Percentiles rank a stretch among this genome's conserved stretches.
These are phyloP conservation scores for Spodoptera picta DNA, from an alignment of 2,888 invertebrate genomes.

Conservation along the genomic window DNA sequence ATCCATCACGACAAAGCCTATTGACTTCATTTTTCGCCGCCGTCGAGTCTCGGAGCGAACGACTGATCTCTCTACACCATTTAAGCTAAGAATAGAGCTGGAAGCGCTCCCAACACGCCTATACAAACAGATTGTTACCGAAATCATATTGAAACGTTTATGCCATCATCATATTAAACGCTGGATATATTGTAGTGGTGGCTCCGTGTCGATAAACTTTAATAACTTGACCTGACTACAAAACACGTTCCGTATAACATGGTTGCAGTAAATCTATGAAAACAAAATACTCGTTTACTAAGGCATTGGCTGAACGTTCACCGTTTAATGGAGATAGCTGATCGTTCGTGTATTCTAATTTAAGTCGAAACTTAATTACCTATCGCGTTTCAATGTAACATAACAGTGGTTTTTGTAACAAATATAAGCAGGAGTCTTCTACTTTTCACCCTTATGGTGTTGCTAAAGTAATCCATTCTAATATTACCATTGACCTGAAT, in stretches of 20 bases:
- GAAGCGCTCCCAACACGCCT: constrained; percentile 17
- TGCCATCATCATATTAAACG: constrained; percentile 34
- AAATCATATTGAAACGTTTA: constrained; percentile 41
- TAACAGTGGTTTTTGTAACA: too few relatives aligned
- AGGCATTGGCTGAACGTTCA: constrained; percentile 21
- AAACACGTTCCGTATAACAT: constrained; percentile 32
- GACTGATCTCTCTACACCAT: constrained; percentile 24
- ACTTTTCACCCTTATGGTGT: too few relatives aligned
- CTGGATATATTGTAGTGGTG: constrained; percentile 22
- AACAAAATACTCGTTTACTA: constrained; percentile 37
- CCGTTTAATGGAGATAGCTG: constrained; percentile 27
- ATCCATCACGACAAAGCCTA: constrained; percentile 21
- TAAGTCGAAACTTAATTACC: too few relatives aligned
- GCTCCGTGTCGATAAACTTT: constrained; percentile 43
- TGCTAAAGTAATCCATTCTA: too few relatives aligned
- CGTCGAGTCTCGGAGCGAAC: constrained; percentile 8
- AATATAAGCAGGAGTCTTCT: too few relatives aligned
- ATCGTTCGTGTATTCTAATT: constrained; percentile 10
- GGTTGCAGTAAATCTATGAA: constrained; percentile 38
- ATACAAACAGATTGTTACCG: constrained; percentile 31
- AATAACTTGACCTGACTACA: constrained; percentile 42
- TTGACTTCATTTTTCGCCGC: constrained; percentile 20
- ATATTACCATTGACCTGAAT: too few relatives aligned
- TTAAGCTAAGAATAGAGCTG: constrained; percentile 42
- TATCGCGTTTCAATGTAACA: too few relatives aligned